Evolutionary conservation across 1,140 invertebrate species (phyloP).

Genomic region (Zaprionus tsacasi): DNA sequence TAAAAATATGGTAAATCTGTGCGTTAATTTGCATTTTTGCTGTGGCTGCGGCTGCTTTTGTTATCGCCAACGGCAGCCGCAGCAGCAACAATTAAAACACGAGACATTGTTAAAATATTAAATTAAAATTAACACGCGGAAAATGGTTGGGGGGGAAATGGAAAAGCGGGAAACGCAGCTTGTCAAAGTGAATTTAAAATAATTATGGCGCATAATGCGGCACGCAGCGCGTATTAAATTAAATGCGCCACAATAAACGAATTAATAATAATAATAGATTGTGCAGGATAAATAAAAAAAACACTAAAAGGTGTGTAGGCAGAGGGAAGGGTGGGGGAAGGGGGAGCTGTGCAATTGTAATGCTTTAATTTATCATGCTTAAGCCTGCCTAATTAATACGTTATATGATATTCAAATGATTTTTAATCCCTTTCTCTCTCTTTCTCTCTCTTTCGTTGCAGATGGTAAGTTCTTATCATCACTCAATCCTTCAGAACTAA

Average conservation of each 20-base stretch:
- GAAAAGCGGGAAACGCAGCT: conserved; percentile 29
- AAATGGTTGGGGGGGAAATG: conserved; percentile 27
- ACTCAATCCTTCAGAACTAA: conserved; percentile 84
- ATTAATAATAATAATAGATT: conserved; percentile 73
- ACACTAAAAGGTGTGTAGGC: conserved; percentile 31
- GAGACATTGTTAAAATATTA: conserved; percentile 81
- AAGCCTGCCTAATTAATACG: conserved; percentile 13
- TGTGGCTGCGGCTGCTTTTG: conserved; percentile 23
- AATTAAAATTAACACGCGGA: conserved; percentile 76
- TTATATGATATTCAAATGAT: conserved; percentile 39
- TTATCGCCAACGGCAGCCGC: conserved; percentile 49
- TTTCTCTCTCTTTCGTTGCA: conserved; percentile 55
- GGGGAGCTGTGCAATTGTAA: not conserved
- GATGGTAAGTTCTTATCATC: conserved; percentile 84
- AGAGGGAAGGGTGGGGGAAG: too few relatives aligned
- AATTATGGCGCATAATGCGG: conserved; percentile 78
- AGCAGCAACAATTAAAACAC: conserved; percentile 69
- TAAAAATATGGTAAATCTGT: conserved; percentile 47
- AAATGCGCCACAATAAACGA: conserved; percentile 78
- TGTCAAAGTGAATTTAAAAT: conserved; percentile 83
- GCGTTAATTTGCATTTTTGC: conserved; percentile 82
- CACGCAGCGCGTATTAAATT: conserved; percentile 75
- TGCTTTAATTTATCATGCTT: conserved; percentile 39
- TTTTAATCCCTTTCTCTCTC: conserved; percentile 14
- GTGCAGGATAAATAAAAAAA: conserved; percentile 34